Evolutionary conservation across 2,888 invertebrate genomes (phyloP).

Genomic region (Lithophane leautieri): DNA sequence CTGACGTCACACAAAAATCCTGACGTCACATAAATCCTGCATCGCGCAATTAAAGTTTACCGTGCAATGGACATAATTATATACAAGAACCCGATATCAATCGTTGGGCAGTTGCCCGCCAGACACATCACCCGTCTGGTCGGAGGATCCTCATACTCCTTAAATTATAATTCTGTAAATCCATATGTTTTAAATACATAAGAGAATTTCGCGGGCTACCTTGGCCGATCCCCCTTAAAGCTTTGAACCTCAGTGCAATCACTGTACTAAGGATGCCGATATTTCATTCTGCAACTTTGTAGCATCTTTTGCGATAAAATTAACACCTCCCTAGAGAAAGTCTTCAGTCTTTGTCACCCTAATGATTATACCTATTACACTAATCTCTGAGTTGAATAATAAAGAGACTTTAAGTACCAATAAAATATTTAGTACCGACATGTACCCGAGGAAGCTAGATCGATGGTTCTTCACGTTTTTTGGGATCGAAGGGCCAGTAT

Average conservation of each 20-base stretch:
- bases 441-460: constrained; percentile 80
- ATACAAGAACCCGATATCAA: too few relatives aligned
- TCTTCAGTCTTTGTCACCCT: constrained; percentile 80
- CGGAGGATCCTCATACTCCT: too few relatives aligned
- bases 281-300: constrained; percentile 59
- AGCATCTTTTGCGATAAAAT: constrained; percentile 54
- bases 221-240: too few relatives aligned
- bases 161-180: too few relatives aligned
- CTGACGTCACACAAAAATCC: too few relatives aligned
- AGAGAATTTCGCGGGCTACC: too few relatives aligned
- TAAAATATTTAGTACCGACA: constrained; percentile 88
- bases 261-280: constrained; percentile 7
- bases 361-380: constrained; percentile 87
- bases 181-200: too few relatives aligned
- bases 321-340: constrained; percentile 68
- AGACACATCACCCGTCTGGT: too few relatives aligned
- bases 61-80: too few relatives aligned
- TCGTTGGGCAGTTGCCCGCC: too few relatives aligned
- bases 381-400: constrained; percentile 86
- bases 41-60: too few relatives aligned
- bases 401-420: constrained; percentile 86
- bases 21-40: too few relatives aligned
- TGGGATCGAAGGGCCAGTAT: constrained; percentile 71
- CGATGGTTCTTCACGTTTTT: constrained; percentile 83
- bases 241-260: constrained; percentile 17